A percentile compares a stretch with the other conserved stretches of the same genome.
These are phyloP conservation scores for Neopipo cinnamomea DNA, from an alignment of 2,113 vertebrate species.

Conservation along the genomic window DNA sequence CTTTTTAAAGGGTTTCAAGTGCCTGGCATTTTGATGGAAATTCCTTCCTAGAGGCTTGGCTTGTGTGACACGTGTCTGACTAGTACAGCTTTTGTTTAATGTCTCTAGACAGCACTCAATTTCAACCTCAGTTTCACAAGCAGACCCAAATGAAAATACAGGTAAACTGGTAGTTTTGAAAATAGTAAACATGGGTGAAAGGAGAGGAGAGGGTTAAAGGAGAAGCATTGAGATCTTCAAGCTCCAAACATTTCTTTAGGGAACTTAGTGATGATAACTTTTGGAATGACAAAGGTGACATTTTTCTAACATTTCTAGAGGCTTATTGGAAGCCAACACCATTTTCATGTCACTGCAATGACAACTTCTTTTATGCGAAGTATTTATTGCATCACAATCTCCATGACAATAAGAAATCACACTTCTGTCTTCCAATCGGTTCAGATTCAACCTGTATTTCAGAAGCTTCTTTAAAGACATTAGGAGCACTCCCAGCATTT, in stretches of 20 bases:
- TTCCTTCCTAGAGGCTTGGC: neutral
- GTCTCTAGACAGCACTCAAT: neutral
- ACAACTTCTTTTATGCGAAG: neutral
- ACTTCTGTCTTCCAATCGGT: neutral
- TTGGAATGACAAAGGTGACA: neutral
- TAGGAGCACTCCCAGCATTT: neutral
- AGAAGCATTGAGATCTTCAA: neutral
- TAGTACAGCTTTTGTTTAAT: neutral
- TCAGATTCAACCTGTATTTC: neutral
- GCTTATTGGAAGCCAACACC: neutral
- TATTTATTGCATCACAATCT: neutral
- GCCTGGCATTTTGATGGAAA: neutral
- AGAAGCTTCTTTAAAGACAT: neutral
- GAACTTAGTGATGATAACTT: neutral
- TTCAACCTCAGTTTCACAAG: neutral
- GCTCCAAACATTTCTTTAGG: neutral
- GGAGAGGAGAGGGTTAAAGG: neutral
- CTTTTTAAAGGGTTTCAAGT: neutral
- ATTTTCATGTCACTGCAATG: neutral
- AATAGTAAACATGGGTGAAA: neutral
- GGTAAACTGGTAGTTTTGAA: neutral
- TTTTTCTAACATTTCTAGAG: neutral
- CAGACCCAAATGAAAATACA: neutral
- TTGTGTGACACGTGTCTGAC: neutral
- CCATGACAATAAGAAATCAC: neutral